A percentile compares a stretch with the other conserved stretches of the same genome.
Evolutionary conservation across 2,797 vertebrate species (phyloP).

Genomic region (Momotus momota): DNA sequence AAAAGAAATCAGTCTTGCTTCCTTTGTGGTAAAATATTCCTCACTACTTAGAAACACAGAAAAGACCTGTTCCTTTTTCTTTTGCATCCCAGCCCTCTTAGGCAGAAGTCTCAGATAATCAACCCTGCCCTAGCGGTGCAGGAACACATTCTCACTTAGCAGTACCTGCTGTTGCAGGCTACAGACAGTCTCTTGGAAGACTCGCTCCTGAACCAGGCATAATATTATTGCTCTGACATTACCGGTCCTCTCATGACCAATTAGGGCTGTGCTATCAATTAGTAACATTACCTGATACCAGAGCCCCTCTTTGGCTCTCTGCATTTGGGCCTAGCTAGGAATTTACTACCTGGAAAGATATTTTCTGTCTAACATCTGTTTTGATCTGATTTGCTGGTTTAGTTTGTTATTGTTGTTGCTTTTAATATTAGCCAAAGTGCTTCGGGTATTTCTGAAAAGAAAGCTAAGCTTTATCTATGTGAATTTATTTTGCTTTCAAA

Average conservation of each 20-base stretch:
- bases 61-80: background rate
- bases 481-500: background rate
- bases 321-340: background rate
- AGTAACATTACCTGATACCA: background rate
- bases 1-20: background rate
- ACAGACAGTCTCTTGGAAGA: background rate
- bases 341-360: background rate
- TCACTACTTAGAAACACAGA: background rate
- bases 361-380: background rate
- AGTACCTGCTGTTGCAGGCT: background rate
- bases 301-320: background rate
- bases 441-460: background rate
- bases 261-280: fast-evolving
- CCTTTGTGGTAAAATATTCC: background rate
- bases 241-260: background rate
- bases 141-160: background rate
- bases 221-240: background rate
- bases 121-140: too few relatives aligned
- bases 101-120: background rate
- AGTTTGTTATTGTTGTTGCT: background rate
- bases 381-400: background rate
- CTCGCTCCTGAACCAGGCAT: background rate
- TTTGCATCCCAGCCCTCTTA: background rate
- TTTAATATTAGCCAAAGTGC: background rate
- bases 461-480: background rate